Base-by-base conservation (phyloP, 2,888 invertebrate genomes). In the Marasmarcha lunaedactyla region DNA sequence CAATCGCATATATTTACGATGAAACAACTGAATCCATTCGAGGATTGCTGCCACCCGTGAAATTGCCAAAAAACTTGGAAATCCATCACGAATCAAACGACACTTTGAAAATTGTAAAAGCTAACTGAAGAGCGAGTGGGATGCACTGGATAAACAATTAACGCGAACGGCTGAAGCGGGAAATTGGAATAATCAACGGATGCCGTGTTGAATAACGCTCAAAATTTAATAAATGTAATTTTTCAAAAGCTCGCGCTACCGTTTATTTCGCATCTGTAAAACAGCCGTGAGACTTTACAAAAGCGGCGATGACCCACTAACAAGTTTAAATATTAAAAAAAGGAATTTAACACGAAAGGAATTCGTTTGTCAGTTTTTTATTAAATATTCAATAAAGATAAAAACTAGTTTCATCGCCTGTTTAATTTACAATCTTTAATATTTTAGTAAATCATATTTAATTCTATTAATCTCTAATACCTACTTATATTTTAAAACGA, bases 21-120 rank as follows among this genome's bases (percentile, higher is more conserved):
- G 30, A 30, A 30, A 30, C 30, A 30, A 67, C 63, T 54, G 61
- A 65, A 64, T 63, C 65, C 70, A 68, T 62, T 48, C 51, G 64
- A 66, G 65, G 61, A 55, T 63, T 44, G 59, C 65, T 59, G 55
- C 55, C 61, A 59, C 68, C 66, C 78, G 74, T 77, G 78, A 78
- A 78, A 78, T 78, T 76, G 76, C 59, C 71, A 76, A 77, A 77
- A 76, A 77, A 68, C 67, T 69, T 69, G 63, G 63, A 68, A 74
- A 74, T 71, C 74, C 77, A 78, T 78, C 78, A 76, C 78, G 71
- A 74, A 69, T 74, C 77, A 77, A 78, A 78, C 74, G 77, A 77
- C 78, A 77, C 74, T 77, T 74, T 72, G 67, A 69, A 77, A 77
- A 72, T 77, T 78, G 72, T 73, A 73, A 77, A 20, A 20, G 69